These are phyloP conservation scores for Eulemur rubriventer DNA, from an alignment of 2,797 vertebrate genomes.

Conservation along the genomic window DNA sequence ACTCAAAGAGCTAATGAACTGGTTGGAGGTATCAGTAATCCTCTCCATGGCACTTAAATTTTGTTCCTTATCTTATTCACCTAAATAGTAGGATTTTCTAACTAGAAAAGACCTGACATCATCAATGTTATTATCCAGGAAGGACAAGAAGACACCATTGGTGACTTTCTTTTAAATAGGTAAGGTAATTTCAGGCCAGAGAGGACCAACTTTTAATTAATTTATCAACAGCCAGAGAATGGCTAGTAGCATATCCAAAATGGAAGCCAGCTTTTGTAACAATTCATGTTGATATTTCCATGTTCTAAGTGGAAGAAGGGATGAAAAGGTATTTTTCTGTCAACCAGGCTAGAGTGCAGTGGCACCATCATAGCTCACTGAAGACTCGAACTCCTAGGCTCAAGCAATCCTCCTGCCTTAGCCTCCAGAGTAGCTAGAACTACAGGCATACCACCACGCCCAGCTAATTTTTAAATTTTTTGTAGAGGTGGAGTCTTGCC, in stretches of 20 bases:
- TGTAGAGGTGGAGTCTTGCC: background rate
- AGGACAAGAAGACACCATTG: background rate
- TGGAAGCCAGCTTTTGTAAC: background rate
- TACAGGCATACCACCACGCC: background rate
- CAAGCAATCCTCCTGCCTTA: background rate
- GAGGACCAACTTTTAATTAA: background rate
- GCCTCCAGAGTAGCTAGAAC: background rate
- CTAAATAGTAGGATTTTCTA: background rate
- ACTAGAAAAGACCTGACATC: background rate
- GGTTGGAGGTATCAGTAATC: background rate
- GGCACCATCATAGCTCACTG: background rate
- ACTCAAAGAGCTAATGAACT: background rate
- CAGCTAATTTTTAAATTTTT: background rate
- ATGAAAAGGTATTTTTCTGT: background rate
- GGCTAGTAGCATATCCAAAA: background rate
- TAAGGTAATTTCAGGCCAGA: background rate
- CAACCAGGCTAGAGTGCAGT: background rate
- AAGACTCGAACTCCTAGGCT: background rate
- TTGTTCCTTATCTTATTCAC: background rate
- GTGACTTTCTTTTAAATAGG: background rate
- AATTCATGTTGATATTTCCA: background rate
- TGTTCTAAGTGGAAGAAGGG: background rate
- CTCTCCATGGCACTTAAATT: background rate
- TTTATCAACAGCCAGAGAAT: background rate
- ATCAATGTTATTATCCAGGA: background rate